Evolutionary conservation across 2,113 vertebrate species (phyloP), one percentile per base, ranked within the genome.

Genomic region (Terrapene triunguis): DNA sequence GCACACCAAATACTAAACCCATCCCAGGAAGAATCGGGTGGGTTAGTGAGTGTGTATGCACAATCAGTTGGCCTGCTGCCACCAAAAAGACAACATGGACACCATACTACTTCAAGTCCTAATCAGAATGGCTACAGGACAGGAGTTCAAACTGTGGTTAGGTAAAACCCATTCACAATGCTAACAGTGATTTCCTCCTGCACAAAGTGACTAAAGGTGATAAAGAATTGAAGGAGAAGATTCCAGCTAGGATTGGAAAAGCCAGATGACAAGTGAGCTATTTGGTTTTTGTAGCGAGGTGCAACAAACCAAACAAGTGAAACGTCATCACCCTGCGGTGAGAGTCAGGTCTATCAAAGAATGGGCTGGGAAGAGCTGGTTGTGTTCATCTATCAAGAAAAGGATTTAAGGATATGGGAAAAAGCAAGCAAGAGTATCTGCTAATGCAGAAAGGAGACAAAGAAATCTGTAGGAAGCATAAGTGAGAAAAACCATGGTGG

Each of bases 281-380:
- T 17, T 55, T 92, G 51, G 17, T 38, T 87, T 22, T 16, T 29
- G 80, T 69, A 72, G 48, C 29, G 47, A 82, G 50, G n/a, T 10
- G 82, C 9, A 14, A 0, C 38, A 76, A 16, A 8, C 10, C 13
- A 12, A n/a, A 55, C 7, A 21, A 72, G 2, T 2, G 47, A 10
- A 83, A 22, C 5, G 3, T 10, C 19, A 55, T 35, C 29, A 29
- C 59, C 8, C 1, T 0, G 0, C 0, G 0, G 44, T 4, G 2
- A 83, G 21, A 47, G 11, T 5, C n/a, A 50, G 55, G 35, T 2
- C 16, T 16, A 5, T 22, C 51, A 47, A 74, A 55, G 22, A 54
- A 44, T 0, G 2, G 54, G 10, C 22, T 44, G 32, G 2, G n/a
- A 55, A 62, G 27, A 79, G 14, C 22, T 38, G 3, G 27, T n/a